Evolutionary conservation across 2,797 vertebrate species (phyloP).

Genomic region (Hyperoplus lanceolatus): DNA sequence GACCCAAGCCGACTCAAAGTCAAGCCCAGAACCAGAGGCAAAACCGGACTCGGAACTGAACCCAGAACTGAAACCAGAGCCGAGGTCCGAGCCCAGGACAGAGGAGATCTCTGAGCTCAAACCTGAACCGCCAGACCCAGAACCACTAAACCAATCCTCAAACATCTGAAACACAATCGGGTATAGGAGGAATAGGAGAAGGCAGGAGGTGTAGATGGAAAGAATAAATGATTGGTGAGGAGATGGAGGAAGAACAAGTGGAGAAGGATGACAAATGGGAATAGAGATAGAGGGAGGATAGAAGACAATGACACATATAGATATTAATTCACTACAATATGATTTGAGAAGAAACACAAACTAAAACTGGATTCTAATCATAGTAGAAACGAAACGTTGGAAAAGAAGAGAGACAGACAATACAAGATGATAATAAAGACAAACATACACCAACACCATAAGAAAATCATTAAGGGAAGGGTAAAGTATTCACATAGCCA

Average conservation of each 20-base stretch:
- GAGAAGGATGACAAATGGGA: neutral
- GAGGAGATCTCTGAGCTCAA: slow-evolving; percentile 59
- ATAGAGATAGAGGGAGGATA: slow-evolving; percentile 4
- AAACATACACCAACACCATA: neutral
- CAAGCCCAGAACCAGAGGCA: slow-evolving; percentile 68
- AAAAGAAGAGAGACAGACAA: slow-evolving; percentile 10
- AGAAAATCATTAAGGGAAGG: neutral
- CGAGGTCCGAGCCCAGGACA: slow-evolving; percentile 53
- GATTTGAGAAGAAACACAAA: neutral
- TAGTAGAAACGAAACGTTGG: neutral
- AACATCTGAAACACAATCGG: slow-evolving; percentile 76
- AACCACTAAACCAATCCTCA: slow-evolving; percentile 84
- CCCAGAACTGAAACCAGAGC: slow-evolving; percentile 65
- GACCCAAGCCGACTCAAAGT: slow-evolving; percentile 68
- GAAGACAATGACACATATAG: slow-evolving; percentile 23
- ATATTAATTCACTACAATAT: slow-evolving; percentile 11
- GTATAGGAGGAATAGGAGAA: neutral
- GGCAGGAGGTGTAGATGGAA: neutral
- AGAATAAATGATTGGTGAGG: slow-evolving; percentile 2
- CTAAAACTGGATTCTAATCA: neutral
- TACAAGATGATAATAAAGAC: neutral
- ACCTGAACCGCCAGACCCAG: slow-evolving; percentile 72
- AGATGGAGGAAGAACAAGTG: neutral
- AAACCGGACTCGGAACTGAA: slow-evolving; percentile 61
- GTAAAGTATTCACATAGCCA: neutral